phyloP scores from a whole-genome alignment of 2,113 vertebrate species.

The Upupa epops region DNA sequence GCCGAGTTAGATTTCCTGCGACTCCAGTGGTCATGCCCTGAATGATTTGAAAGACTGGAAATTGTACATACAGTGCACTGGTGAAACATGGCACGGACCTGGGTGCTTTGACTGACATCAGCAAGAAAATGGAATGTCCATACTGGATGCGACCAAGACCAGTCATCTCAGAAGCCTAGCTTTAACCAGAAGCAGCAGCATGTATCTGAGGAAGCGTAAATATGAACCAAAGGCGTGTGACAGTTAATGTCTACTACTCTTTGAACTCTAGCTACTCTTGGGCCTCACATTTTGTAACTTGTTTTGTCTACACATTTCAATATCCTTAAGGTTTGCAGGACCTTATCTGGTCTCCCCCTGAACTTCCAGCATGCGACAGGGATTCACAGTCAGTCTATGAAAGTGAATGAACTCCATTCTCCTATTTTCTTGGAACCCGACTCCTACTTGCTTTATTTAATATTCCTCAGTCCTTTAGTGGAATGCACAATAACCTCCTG shows the following conservation, averaged over 20 bases:
- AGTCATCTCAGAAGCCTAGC: not conserved
- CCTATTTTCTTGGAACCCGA: not conserved
- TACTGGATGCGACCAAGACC: not conserved
- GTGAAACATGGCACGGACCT: not conserved
- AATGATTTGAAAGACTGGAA: not conserved
- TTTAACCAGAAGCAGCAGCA: not conserved
- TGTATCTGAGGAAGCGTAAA: not conserved
- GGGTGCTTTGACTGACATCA: not conserved
- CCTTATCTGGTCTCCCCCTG: not conserved
- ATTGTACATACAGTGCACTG: not conserved
- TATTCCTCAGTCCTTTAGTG: not conserved
- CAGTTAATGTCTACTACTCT: not conserved
- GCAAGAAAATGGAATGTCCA: not conserved
- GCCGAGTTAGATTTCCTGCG: conserved; percentile 11
- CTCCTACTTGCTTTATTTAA: not conserved
- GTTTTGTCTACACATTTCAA: not conserved
- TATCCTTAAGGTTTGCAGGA: not conserved
- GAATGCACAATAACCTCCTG: not conserved
- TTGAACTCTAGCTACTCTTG: not conserved
- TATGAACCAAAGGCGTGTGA: not conserved
- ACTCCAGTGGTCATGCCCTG: not conserved
- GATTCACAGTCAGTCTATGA: not conserved
- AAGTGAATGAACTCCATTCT: not conserved
- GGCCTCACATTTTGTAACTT: not conserved
- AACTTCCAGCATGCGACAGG: not conserved